Base-by-base conservation (phyloP, 2,113 vertebrate species). In the Ramphastos sulfuratus region DNA sequence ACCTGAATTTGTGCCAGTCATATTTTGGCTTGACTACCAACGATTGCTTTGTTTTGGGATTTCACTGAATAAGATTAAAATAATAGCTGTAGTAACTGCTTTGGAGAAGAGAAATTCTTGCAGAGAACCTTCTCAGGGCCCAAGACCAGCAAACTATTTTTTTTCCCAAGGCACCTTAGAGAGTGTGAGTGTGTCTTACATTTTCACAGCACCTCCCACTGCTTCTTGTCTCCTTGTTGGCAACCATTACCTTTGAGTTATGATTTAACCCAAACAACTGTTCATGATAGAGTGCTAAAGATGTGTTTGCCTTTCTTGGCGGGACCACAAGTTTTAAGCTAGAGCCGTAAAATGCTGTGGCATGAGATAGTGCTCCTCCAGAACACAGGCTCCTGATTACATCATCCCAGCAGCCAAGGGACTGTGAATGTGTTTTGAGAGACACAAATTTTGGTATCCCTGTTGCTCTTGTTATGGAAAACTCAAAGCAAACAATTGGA, bases 401-500 rank as follows among this genome's bases (percentile, higher is more conserved):
- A 19, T 65, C 65, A 52, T 2, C 83, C 50, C 1, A 0, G 33
- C 35, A 23, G 61, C 59, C 0, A 1, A 16, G 52, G 0, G 2
- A 39, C 15, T 7, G 70, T 2, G 37, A n/a, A 18, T 33, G 18
- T 77, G 73, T 59, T 81, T 55, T n/a, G 31, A n/a, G 67, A 30
- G 4, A 10, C 13, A 3, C 10, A 1, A 4, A 24, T 48, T 83
- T 67, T 1, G 1, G 13, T 60, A 3, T 81, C 54, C 37, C 23
- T 58, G 77, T 77, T 83, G 73, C 56, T 52, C 9, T 39, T 3
- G 2, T 50, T 37, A 37, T 37, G 37, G 37, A 37, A 37, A 37
- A 37, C 37, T 37, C 9, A 37, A 37, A 37, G 37, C 37, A 37
- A 37, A 56, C 61, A 67, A 42, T n/a, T 60, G 86, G 61, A 46